Evolutionary conservation across 2,888 invertebrate species (phyloP), one percentile per base, ranked within the genome.

Genomic region (Pseudolycoriella hygida): DNA sequence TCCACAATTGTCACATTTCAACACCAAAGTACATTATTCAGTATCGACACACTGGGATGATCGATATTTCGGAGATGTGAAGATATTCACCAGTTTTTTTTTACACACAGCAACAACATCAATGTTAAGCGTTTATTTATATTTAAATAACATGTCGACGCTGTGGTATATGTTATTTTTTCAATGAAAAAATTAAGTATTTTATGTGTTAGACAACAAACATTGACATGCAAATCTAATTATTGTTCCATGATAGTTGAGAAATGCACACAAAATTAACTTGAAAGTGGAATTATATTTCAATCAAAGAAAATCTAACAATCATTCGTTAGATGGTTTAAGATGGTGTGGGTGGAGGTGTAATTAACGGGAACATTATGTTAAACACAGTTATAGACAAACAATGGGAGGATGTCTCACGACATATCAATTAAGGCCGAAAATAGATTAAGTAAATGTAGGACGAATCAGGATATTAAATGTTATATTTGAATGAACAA

Each of bases 141-240:
- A 30, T 30, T 10, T 34, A 5, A 34, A 34, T 4, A 25, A 25
- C 25, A 25, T 25, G 25, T 25, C 25, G 25, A 25, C 34, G 34
- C n/a, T 34, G 34, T 34, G 34, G 12, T 39, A 17, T 15, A 12
- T 40, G 18, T 11, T 15, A 12, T 18, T 18, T 41, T 41, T 14
- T 25, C 18, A 41, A 41, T 41, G 41, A 41, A 41, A 41, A 41
- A 41, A 41, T 41, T 41, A 41, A 41, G 41, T 41, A 20, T 20
- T 41, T 41, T 41, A 41, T 41, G 41, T 41, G 30, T 41, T 41
- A 41, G 41, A 41, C 41, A 41, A 41, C 41, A 41, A 41, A 41
- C 41, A 41, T 41, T 25, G 4, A 40, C 40, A 18, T n/a, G 18
- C 12, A 8, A 40, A 15, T n/a, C n/a, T 19, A 40, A 39, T 39